phyloP scores from a whole-genome alignment of 2,797 vertebrate species.

The Gymnocypris eckloni region DNA sequence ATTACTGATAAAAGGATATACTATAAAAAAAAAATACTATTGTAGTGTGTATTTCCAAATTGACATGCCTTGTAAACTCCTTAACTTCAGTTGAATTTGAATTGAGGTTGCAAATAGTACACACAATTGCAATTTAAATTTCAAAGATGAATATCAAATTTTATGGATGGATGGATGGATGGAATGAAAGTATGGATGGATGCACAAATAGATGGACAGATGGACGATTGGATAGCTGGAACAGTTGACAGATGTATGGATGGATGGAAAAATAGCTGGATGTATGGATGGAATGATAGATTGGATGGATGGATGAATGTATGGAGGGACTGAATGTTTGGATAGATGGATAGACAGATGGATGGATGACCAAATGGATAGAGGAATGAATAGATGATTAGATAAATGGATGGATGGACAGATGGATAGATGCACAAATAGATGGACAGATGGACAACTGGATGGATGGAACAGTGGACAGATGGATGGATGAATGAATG shows the following conservation, averaged over 20 bases:
- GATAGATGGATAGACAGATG: background rate
- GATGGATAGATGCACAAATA: background rate
- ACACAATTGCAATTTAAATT: background rate
- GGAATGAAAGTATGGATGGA: background rate
- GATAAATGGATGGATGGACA: background rate
- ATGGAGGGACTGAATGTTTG: background rate
- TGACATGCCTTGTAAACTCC: background rate
- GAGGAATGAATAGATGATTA: background rate
- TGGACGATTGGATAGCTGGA: background rate
- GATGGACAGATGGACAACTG: background rate
- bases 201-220: background rate
- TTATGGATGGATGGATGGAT: background rate
- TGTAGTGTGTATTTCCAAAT: background rate
- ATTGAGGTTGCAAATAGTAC: background rate
- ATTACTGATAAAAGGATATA: no score
- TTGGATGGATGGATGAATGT: background rate
- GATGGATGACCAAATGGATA: background rate
- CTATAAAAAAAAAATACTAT: background rate
- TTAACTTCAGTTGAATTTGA: background rate
- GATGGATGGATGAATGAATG: background rate
- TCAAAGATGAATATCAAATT: background rate
- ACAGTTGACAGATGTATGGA: background rate
- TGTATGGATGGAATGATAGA: background rate
- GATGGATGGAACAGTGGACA: background rate
- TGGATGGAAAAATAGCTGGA: background rate